phyloP scores from a whole-genome alignment of 2,888 invertebrate genomes.

The Noctuana brunneofusca region DNA sequence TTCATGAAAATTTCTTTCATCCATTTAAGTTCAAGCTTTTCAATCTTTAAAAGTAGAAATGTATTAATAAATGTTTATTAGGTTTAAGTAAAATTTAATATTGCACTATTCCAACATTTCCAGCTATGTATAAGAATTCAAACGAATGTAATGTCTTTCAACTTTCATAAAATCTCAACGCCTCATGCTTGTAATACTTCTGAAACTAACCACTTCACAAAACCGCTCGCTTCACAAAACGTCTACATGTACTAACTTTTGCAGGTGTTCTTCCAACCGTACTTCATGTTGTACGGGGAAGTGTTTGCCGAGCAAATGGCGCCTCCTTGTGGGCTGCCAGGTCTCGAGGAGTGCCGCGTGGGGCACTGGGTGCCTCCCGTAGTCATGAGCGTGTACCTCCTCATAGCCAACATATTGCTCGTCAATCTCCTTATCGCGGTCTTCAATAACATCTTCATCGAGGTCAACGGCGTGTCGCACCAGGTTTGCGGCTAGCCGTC shows the following conservation, averaged over 20 bases:
- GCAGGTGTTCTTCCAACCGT: constrained; percentile 97
- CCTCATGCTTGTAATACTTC: background rate
- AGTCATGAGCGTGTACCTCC: constrained; percentile 97
- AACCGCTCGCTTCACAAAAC: constrained; percentile 11
- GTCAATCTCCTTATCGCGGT: constrained; percentile 99
- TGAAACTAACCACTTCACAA: constrained; percentile 8
- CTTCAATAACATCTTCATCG: constrained; percentile 98
- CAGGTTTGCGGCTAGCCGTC: constrained; percentile 85
- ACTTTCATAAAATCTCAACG: background rate
- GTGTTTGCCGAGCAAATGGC: constrained; percentile 98
- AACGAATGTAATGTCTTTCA: background rate
- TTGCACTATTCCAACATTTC: no score
- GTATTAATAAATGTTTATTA: background rate
- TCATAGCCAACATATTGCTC: constrained; percentile 97
- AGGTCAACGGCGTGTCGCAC: constrained; percentile 97
- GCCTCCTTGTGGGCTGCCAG: constrained; percentile 92
- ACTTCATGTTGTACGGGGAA: constrained; percentile 99
- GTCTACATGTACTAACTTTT: constrained; percentile 61
- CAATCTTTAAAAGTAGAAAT: background rate
- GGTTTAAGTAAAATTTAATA: no score
- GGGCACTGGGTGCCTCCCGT: constrained; percentile 97
- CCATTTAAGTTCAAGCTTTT: background rate
- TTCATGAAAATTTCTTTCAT: background rate
- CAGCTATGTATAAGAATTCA: no score
- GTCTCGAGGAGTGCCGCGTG: constrained; percentile 88